Conservation (phyloP, 1,140 invertebrate genomes). For the Octopus bimaculoides region DNA sequence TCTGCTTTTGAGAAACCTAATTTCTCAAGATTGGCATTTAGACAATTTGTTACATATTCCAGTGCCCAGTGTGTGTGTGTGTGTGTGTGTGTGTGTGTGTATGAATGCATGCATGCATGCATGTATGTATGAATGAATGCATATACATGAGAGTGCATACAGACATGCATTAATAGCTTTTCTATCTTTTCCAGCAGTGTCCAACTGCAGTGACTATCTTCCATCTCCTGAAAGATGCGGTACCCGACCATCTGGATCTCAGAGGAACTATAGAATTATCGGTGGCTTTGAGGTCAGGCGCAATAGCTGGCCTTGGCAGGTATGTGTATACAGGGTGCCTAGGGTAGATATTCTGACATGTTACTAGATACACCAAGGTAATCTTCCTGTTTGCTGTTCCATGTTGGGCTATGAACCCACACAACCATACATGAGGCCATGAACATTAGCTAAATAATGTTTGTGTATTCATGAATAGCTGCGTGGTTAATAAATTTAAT, state of each 20-base stretch:
- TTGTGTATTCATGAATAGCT: too few species aligned
- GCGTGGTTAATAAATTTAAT: too few species aligned
- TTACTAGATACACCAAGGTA: too few species aligned
- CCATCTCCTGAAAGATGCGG: conserved; percentile 30
- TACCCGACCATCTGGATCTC: conserved; percentile 26
- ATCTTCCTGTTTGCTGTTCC: too few species aligned
- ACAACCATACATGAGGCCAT: too few species aligned
- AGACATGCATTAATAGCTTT: not conserved
- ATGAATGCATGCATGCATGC: conserved; percentile 25
- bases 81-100: conserved; percentile 29
- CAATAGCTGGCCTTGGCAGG: conserved; percentile 85
- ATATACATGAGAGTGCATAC: not conserved
- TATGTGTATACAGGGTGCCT: conserved; percentile 20
- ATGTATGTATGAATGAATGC: conserved; percentile 24
- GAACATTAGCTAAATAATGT: too few species aligned
- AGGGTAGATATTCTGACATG: too few species aligned
- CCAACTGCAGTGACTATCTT: not conserved
- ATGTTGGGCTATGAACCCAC: too few species aligned
- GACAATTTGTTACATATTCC: too few species aligned
- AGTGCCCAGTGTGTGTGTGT: conserved; percentile 22
- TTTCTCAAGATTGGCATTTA: too few species aligned
- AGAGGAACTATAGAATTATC: conserved; percentile 67
- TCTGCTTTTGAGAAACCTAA: too few species aligned
- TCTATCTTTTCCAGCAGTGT: not conserved
- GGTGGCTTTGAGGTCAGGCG: conserved; percentile 75